phyloP scores from a whole-genome alignment of 2,888 invertebrate genomes.

The Gymnoscelis rufifasciata region DNA sequence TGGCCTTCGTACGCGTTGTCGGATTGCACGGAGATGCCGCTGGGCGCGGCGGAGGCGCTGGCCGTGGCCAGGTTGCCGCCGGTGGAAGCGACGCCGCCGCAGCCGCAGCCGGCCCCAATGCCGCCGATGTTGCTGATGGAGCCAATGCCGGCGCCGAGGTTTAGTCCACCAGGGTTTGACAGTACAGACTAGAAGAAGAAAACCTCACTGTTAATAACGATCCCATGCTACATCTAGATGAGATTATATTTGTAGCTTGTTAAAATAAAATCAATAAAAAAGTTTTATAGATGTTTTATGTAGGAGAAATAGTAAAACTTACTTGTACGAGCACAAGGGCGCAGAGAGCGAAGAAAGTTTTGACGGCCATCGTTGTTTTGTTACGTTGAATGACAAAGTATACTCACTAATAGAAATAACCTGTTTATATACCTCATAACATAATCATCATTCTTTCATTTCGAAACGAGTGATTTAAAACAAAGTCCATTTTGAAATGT shows the following conservation, averaged over 20 bases:
- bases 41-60: no score
- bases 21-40: conserved; percentile 40
- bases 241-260: no score
- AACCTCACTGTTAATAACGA: no score
- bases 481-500: background rate
- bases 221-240: no score
- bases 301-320: background rate
- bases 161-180: no score
- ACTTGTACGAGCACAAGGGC: conserved; percentile 17
- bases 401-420: background rate
- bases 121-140: no score
- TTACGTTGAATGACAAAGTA: conserved; percentile 5
- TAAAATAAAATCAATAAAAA: no score
- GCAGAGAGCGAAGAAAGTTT: conserved; percentile 21
- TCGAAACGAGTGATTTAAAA: background rate
- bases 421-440: background rate
- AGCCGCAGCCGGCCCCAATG: conserved; percentile 9
- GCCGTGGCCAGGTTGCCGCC: no score
- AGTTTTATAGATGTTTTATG: no score
- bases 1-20: conserved; percentile 43
- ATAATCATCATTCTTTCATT: background rate
- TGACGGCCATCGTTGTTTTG: conserved; percentile 21
- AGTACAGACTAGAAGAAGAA: no score
- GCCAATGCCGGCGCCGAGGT: no score
- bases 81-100: conserved; percentile 10